Percentiles rank a stretch among this genome's conserved stretches.
Conservation (phyloP, 2,113 vertebrate genomes). For the Aptenodytes patagonicus region DNA sequence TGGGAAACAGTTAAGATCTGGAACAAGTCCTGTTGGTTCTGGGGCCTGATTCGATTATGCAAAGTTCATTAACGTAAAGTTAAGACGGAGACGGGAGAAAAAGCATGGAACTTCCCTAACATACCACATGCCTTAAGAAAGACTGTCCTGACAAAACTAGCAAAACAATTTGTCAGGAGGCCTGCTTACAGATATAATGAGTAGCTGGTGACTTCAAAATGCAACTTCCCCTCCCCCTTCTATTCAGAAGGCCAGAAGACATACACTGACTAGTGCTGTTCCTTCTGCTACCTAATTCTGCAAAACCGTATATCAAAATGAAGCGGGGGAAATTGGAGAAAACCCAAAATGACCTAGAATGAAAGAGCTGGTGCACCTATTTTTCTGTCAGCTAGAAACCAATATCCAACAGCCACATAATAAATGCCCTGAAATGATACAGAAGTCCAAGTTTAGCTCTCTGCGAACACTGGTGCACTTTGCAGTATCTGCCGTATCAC, state of each 20-base stretch:
- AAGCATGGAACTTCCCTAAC: background rate
- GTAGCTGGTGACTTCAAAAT: background rate
- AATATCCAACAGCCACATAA: background rate
- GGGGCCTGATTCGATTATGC: conserved; percentile 29
- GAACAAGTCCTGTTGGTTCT: conserved; percentile 30
- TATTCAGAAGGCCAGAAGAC: background rate
- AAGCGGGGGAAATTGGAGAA: background rate
- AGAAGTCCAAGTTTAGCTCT: conserved; percentile 1
- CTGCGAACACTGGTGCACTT: background rate
- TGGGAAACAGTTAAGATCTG: conserved; percentile 31
- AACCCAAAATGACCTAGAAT: background rate
- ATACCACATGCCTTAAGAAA: background rate
- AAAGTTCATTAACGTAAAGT: conserved; percentile 37
- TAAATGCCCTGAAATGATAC: background rate
- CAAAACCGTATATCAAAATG: background rate
- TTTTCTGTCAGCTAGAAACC: background rate
- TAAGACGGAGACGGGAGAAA: background rate
- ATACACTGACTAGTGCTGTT: background rate
- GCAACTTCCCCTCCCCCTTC: background rate
- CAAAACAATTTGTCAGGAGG: background rate
- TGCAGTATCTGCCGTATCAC: conserved; percentile 8
- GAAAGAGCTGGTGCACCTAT: background rate
- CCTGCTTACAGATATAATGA: background rate
- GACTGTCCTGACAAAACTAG: background rate
- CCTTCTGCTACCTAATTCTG: background rate